A percentile compares a stretch with the other conserved stretches of the same genome.
Evolutionary conservation across 2,888 invertebrate species (phyloP).

Genomic region (Cecidostiba fungosa): DNA sequence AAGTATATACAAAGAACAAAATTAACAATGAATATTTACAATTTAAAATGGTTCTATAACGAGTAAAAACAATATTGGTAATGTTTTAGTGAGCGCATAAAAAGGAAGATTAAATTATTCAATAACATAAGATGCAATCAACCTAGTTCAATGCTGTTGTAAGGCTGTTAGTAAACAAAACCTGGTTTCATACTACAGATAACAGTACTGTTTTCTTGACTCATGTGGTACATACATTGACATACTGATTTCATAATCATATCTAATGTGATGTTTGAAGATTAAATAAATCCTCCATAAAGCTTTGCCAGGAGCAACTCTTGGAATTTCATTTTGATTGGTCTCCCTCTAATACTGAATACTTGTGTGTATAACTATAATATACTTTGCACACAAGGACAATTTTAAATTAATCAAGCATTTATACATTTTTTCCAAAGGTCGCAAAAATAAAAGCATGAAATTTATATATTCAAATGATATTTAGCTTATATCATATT

Average conservation of each 20-base stretch:
- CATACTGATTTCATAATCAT: conserved; percentile 12
- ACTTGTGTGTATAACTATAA: neutral
- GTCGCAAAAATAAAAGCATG: too few relatives aligned
- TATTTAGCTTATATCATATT: neutral
- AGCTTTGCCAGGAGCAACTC: neutral
- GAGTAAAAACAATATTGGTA: conserved; percentile 44
- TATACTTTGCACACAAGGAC: conserved; percentile 10
- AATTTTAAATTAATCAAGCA: conserved; percentile 29
- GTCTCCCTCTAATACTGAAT: conserved; percentile 59
- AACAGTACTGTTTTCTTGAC: conserved; percentile 32
- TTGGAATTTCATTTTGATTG: conserved; percentile 50
- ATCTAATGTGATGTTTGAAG: conserved; percentile 24
- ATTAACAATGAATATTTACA: conserved; percentile 58
- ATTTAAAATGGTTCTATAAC: conserved; percentile 28
- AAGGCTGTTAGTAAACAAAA: conserved; percentile 35
- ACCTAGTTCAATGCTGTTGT: conserved; percentile 3
- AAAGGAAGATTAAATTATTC: neutral
- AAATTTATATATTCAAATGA: too few relatives aligned
- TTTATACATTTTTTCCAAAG: too few relatives aligned
- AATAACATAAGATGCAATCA: neutral
- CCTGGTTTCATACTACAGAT: conserved; percentile 47
- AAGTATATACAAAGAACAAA: conserved; percentile 59
- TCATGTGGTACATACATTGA: conserved; percentile 37
- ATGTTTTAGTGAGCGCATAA: neutral
- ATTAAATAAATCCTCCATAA: neutral